Percentiles rank a stretch among this genome's conserved stretches.
phyloP scores from a whole-genome alignment of 2,888 invertebrate species.

The Plutella xylostella region DNA sequence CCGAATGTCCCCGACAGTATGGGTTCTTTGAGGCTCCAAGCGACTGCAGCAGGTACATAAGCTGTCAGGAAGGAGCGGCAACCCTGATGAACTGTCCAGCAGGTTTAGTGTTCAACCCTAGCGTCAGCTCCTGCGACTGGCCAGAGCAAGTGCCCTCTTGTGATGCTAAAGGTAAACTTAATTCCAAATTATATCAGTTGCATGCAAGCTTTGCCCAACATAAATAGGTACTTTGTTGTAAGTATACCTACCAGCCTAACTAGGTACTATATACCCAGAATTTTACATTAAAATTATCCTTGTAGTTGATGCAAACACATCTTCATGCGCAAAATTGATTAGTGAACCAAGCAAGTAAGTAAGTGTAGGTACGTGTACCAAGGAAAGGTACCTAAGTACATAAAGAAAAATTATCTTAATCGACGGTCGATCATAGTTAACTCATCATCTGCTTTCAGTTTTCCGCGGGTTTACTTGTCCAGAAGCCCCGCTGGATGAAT shows the following conservation, averaged over 20 bases:
- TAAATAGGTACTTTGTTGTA: too few species aligned
- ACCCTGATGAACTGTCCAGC: slow-evolving; percentile 38
- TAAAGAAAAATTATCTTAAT: too few species aligned
- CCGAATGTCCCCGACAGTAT: slow-evolving; percentile 25
- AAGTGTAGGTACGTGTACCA: too few species aligned
- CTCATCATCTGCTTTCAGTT: slow-evolving; percentile 11
- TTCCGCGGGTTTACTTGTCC: slow-evolving; percentile 34
- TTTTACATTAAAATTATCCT: too few species aligned
- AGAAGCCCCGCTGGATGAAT: slow-evolving; percentile 20
- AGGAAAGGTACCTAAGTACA: too few species aligned
- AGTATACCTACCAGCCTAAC: too few species aligned
- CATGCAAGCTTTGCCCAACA: too few species aligned
- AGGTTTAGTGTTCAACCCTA: slow-evolving; percentile 38
- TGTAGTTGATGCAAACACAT: too few species aligned
- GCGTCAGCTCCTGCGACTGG: slow-evolving; percentile 38
- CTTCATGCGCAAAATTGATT: too few species aligned
- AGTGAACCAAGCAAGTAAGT: too few species aligned
- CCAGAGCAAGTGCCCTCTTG: slow-evolving; percentile 41
- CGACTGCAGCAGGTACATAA: slow-evolving; percentile 35
- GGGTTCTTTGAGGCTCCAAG: slow-evolving; percentile 29
- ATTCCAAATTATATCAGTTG: too few species aligned
- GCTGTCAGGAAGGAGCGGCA: slow-evolving; percentile 37
- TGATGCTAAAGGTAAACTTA: slow-evolving; percentile 28
- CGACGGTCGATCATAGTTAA: not conserved
- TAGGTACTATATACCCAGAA: too few species aligned